Evolutionary conservation across 2,113 vertebrate genomes (phyloP).

Genomic region (Megaceryle maxima): DNA sequence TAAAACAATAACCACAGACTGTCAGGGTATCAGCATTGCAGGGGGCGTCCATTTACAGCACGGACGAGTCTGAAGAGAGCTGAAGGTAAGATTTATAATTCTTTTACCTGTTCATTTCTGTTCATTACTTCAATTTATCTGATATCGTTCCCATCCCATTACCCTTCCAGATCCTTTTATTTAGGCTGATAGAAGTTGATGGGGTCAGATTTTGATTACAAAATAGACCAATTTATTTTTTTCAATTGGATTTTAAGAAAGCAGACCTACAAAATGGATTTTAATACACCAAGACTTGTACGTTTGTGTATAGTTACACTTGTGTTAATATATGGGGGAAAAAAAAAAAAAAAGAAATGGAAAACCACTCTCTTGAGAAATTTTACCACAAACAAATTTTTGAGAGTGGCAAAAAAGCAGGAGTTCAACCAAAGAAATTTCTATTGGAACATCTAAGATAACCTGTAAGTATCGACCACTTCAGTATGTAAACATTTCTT

Average conservation of each 20-base stretch:
- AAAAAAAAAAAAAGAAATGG: not conserved
- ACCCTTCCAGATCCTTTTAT: slow-evolving; percentile 49
- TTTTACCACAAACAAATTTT: not conserved
- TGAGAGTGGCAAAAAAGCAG: slow-evolving; percentile 45
- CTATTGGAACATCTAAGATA: slow-evolving; percentile 80
- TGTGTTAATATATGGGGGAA: not conserved
- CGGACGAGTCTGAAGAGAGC: slow-evolving; percentile 94
- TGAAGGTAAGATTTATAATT: slow-evolving; percentile 87
- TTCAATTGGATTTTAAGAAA: slow-evolving; percentile 58
- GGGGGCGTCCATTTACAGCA: slow-evolving; percentile 99
- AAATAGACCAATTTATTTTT: slow-evolving; percentile 13
- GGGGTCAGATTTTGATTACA: slow-evolving; percentile 52
- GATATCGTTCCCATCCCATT: slow-evolving; percentile 56
- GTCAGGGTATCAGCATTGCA: slow-evolving; percentile 88
- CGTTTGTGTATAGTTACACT: not conserved
- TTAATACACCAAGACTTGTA: not conserved
- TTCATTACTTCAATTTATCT: slow-evolving; percentile 67
- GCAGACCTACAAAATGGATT: not conserved
- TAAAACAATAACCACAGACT: slow-evolving; percentile 86
- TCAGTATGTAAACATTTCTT: slow-evolving; percentile 76
- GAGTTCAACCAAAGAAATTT: slow-evolving; percentile 70
- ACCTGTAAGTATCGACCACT: slow-evolving; percentile 80
- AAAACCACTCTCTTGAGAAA: slow-evolving; percentile 30
- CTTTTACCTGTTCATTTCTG: slow-evolving; percentile 70
- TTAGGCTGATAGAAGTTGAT: slow-evolving; percentile 25